Base-by-base conservation (phyloP, 1,140 invertebrate species). In the Luehdorfia chinensis region DNA sequence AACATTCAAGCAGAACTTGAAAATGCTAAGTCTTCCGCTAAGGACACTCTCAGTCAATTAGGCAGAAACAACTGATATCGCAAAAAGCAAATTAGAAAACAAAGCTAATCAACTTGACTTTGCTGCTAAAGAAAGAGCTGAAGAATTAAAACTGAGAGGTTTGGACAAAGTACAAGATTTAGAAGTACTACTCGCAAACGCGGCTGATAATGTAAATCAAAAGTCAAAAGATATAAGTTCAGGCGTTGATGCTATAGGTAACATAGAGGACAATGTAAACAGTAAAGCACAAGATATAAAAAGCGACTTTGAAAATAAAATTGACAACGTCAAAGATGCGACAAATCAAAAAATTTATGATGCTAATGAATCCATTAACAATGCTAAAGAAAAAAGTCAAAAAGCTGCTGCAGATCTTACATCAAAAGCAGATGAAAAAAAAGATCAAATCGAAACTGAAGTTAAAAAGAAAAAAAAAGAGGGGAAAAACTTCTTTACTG, bases 381-480 rank as follows among this genome's bases (percentile, higher is more conserved):
- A 32, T 36, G 49, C 53, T 28, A 75, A 74, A 41, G 55, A 68
- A 27, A 73, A 77, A 53, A 47, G 57, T 8, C 59, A 74, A 41
- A 64, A 67, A 52, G 48, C 32, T 8, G 52, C 37, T 5, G 41
- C 59, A 37, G 51, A 71, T 37, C 23, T 48, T 2, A 64, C 58
- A 49, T 43, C 60, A n/a, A 67, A 70, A 25, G 43, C 57, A 1
- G 47, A 66, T 21, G 63, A 73, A 49, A 55, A 55, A 11, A 69
- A 71, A 44, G 59, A 73, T 16, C 58, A 72, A 27, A 44, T 50
- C 0, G 68, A 76, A 59, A 59, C 57, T 14, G 66, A 75, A 58
- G 62, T 51, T 1, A 79, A 84, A 47, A 81, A 86, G 53, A 84
- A 84, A 51, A 58, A 72, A 15, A 84, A 86, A 44, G 72, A 86